Base-by-base conservation (phyloP, 2,113 vertebrate genomes). In the Formicarius rufipectus region DNA sequence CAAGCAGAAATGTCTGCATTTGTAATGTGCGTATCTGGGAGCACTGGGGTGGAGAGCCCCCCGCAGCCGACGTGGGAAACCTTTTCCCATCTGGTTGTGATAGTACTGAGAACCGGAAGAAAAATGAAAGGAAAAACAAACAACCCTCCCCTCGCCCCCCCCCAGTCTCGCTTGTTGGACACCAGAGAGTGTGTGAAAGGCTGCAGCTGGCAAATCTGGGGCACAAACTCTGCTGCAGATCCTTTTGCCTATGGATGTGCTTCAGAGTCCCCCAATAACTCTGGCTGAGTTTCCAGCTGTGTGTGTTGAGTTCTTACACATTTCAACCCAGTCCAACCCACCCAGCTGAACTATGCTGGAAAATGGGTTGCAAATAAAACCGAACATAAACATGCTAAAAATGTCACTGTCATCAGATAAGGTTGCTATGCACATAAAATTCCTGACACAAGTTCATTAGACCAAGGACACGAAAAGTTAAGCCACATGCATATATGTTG, bases 371-470 rank as follows among this genome's bases (percentile, higher is more conserved):
- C 73, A 78, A 90, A 82, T 81, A 89, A 93, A 90, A 64, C 49
- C 1, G 3, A 92, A 60, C 44, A 76, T 62, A 94, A 96, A 93
- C 95, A 95, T 14, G 24, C 58, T 75, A 75, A 90, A 92, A 92
- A 92, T 78, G 85, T 92, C 93, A 24, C 69, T 78, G 64, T 72
- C 90, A 95, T 90, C 88, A 96, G 88, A 96, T 94, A 94, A 96
- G 85, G 76, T 68, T 94, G 93, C 96, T 95, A 90, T 68, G 95
- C 55, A 56, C 92, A 93, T 52, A 58, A 80, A 79, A 94, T 92
- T 94, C 96, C 90, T 92, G 53, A 93, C 79, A 74, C 2, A 7
- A 89, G 87, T 87, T 91, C 94, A 77, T 83, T 73, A 92, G 93
- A 95, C 83, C 75, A 71, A 87, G 64, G 92, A 90, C 75, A 35